Conservation (phyloP, 2,113 vertebrate genomes). For the Laticauda laticaudata region DNA sequence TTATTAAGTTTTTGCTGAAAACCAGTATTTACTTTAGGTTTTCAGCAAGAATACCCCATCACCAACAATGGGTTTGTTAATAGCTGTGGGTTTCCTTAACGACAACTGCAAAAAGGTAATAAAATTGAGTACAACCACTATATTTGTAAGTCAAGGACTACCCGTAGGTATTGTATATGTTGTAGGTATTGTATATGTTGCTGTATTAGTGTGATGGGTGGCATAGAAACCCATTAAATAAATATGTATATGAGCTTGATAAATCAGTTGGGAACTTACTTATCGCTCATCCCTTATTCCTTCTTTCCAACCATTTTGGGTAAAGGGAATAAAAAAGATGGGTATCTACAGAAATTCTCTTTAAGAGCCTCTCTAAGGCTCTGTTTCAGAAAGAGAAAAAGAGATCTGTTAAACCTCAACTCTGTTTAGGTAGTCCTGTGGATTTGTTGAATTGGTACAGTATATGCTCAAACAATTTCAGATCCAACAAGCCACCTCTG, state of each 20-base stretch:
- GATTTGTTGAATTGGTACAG: not conserved
- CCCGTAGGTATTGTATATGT: not conserved
- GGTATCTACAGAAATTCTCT: not conserved
- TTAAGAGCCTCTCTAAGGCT: not conserved
- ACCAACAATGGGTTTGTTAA: not conserved
- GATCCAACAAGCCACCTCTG: not conserved
- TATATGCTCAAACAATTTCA: not conserved
- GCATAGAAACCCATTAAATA: not conserved
- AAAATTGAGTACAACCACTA: not conserved
- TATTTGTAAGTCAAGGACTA: not conserved
- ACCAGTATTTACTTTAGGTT: not conserved
- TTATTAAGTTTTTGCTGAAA: too few relatives aligned
- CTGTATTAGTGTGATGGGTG: not conserved
- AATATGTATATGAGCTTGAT: not conserved
- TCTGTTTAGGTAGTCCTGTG: not conserved
- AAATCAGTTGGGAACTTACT: not conserved
- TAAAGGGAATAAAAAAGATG: not conserved
- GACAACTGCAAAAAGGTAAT: not conserved
- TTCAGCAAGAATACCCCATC: not conserved
- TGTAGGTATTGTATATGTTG: not conserved
- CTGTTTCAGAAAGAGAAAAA: not conserved
- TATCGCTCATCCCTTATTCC: not conserved
- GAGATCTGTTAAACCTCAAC: not conserved
- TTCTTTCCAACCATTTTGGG: not conserved
- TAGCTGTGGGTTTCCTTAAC: not conserved